phyloP scores from a whole-genome alignment of 2,797 vertebrate genomes.

The Dermochelys coriacea region DNA sequence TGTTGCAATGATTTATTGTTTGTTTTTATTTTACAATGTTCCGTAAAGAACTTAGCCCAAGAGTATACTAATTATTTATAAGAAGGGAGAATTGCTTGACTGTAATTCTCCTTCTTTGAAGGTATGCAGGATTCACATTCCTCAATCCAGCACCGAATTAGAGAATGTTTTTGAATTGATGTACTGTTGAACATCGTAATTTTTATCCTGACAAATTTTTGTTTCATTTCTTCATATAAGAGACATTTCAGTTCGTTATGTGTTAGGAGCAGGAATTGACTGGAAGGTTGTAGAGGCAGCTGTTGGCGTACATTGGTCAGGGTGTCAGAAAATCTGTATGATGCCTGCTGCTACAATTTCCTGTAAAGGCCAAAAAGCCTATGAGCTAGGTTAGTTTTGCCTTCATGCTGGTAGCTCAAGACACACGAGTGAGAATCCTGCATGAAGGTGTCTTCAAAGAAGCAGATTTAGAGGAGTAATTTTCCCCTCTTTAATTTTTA shows the following conservation, averaged over 20 bases:
- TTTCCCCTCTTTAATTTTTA: not conserved
- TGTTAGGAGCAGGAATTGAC: not conserved
- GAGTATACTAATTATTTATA: not conserved
- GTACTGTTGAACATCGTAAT: not conserved
- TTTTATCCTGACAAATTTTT: not conserved
- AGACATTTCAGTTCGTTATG: not conserved
- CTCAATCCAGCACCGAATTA: not conserved
- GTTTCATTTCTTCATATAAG: not conserved
- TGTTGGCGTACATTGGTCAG: not conserved
- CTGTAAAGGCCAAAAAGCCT: constrained; percentile 92
- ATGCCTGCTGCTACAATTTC: constrained; percentile 70
- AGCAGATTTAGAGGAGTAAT: not conserved
- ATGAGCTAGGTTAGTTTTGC: constrained; percentile 78
- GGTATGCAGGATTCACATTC: not conserved
- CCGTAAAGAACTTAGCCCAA: not conserved
- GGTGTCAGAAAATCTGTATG: not conserved
- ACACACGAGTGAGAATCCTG: not conserved
- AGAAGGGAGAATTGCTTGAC: not conserved
- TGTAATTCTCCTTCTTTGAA: not conserved
- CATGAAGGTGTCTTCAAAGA: not conserved
- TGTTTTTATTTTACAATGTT: not conserved
- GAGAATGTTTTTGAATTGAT: not conserved
- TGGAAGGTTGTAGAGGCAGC: not conserved
- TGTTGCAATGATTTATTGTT: not conserved
- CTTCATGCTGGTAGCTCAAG: not conserved